These are phyloP conservation scores for Drosophila nebulosa DNA, from an alignment of 1,140 invertebrate genomes.

Conservation along the genomic window DNA sequence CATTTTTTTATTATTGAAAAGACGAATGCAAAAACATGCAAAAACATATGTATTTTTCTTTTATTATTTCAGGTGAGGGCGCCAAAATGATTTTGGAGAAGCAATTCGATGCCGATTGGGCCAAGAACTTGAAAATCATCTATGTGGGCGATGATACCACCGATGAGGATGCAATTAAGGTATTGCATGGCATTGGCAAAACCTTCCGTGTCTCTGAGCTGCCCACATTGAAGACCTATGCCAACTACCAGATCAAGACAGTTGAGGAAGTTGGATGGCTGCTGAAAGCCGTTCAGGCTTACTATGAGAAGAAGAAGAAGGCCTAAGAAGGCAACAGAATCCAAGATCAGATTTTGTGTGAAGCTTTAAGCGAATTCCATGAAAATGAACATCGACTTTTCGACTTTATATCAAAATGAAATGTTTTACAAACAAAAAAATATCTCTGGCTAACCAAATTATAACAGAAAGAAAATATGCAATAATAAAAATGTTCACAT, in stretches of 20 bases:
- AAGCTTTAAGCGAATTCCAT: conserved; percentile 76
- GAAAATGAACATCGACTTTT: conserved; percentile 25
- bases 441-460: conserved; percentile 44
- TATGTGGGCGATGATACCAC: conserved; percentile 94
- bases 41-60: too few species aligned
- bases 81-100: conserved; percentile 94
- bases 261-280: conserved; percentile 93
- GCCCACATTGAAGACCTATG: conserved; percentile 90
- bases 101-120: conserved; percentile 94
- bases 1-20: too few species aligned
- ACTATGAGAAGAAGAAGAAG: conserved; percentile 80
- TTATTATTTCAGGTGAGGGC: conserved; percentile 85
- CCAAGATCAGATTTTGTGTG: conserved; percentile 2
- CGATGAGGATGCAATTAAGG: conserved; percentile 95
- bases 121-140: conserved; percentile 92
- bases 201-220: conserved; percentile 93
- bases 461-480: conserved; percentile 40
- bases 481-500: neutral
- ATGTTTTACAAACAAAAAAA: conserved; percentile 11
- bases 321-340: conserved; percentile 48
- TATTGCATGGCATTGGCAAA: conserved; percentile 93
- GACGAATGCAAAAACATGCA: too few species aligned
- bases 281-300: conserved; percentile 91
- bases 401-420: conserved; percentile 30
- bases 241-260: conserved; percentile 91